phyloP scores from a whole-genome alignment of 2,888 invertebrate genomes.

The Altica lythri region DNA sequence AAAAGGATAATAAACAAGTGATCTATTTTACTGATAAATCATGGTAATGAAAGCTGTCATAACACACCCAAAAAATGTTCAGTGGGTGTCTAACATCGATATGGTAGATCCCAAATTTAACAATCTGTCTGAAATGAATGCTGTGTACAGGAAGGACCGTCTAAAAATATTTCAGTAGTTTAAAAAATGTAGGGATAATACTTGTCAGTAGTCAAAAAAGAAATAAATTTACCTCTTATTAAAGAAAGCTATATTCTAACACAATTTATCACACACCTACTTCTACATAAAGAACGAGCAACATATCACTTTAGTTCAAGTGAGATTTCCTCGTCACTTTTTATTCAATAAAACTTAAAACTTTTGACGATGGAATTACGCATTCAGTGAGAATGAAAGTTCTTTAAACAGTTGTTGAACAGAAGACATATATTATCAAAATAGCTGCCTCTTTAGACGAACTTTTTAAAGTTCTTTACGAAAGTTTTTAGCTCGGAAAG shows the following conservation, averaged over 20 bases:
- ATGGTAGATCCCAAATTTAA: too few relatives aligned
- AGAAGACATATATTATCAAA: slow-evolving; percentile 24
- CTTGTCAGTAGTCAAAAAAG: too few relatives aligned
- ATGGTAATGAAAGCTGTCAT: too few relatives aligned
- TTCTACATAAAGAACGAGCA: not conserved
- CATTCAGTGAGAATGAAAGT: slow-evolving; percentile 24
- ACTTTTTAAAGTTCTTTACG: slow-evolving; percentile 13
- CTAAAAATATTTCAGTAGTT: too few relatives aligned
- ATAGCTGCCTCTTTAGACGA: slow-evolving; percentile 14
- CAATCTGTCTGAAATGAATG: too few relatives aligned
- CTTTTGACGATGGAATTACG: slow-evolving; percentile 12
- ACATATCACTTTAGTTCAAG: slow-evolving; percentile 1
- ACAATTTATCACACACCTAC: slow-evolving; percentile 2
- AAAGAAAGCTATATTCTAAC: not conserved
- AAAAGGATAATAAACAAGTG: too few relatives aligned
- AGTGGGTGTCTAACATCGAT: too few relatives aligned
- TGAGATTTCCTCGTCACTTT: slow-evolving; percentile 4
- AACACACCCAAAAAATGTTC: too few relatives aligned
- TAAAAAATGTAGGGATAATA: too few relatives aligned
- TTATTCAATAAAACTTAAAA: slow-evolving; percentile 21
- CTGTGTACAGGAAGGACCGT: too few relatives aligned
- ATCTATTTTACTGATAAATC: too few relatives aligned
- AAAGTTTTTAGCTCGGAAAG: slow-evolving; percentile 3
- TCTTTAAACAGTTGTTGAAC: slow-evolving; percentile 19
- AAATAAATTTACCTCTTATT: too few relatives aligned